Conservation (phyloP, 2,888 invertebrate genomes). For the Gortyna flavago region DNA sequence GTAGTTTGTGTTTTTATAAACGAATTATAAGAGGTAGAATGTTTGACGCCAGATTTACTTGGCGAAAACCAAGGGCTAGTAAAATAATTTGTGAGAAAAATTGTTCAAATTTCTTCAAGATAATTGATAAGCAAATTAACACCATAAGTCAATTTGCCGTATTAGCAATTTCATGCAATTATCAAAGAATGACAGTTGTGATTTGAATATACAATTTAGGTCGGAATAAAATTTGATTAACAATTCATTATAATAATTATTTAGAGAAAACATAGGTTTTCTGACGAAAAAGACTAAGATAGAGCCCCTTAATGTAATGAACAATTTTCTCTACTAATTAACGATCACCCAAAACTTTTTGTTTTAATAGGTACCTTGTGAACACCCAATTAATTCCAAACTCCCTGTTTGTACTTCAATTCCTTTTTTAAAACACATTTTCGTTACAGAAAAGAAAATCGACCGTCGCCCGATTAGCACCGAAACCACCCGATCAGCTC, state of each 20-base stretch:
- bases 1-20: not conserved
- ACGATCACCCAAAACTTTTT: constrained; percentile 15
- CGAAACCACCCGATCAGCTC: constrained; percentile 96
- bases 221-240: too few relatives aligned
- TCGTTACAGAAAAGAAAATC: constrained; percentile 83
- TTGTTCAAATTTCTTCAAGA: not conserved
- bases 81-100: not conserved
- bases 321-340: constrained; percentile 19
- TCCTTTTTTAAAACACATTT: not conserved
- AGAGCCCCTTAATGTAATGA: not conserved
- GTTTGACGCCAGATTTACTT: not conserved
- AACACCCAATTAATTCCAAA: constrained; percentile 27
- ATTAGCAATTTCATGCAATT: not conserved
- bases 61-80: not conserved
- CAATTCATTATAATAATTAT: not conserved
- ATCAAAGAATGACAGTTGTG: not conserved
- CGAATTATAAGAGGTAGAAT: not conserved
- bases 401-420: not conserved
- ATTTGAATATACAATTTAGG: not conserved
- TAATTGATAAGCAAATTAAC: too few relatives aligned
- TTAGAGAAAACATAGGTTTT: not conserved
- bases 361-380: constrained; percentile 13
- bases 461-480: constrained; percentile 93
- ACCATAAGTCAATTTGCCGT: not conserved
- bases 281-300: not conserved